phyloP scores from a whole-genome alignment of 37 sponge, comb jelly and placozoan species.

The Aphrocallistes beatrix region DNA sequence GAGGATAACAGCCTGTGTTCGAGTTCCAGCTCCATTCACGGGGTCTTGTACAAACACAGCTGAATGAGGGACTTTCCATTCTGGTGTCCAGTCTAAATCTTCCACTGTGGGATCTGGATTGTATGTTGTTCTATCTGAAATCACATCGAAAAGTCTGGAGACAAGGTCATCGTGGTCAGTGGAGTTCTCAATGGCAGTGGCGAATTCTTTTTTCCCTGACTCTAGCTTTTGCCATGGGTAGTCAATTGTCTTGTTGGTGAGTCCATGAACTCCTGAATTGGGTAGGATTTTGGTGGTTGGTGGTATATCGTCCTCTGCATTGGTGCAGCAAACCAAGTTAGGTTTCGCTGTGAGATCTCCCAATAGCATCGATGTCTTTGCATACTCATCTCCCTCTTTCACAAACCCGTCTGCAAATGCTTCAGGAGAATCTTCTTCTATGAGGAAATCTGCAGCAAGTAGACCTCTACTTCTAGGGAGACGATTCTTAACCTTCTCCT shows the following conservation, averaged over 20 bases:
- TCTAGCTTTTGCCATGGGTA: conserved; percentile 58
- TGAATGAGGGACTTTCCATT: not conserved
- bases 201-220: conserved; percentile 39
- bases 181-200: not conserved
- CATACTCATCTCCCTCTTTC: not conserved
- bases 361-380: not conserved
- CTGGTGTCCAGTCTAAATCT: not conserved
- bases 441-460: conserved; percentile 1
- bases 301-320: not conserved
- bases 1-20: not conserved
- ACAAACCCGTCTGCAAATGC: not conserved
- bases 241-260: conserved; percentile 42
- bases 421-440: not conserved
- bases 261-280: conserved; percentile 34
- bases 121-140: not conserved
- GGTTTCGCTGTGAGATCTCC: not conserved
- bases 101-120: not conserved
- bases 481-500: not conserved
- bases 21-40: not conserved
- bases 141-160: not conserved
- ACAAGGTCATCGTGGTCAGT: not conserved
- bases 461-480: not conserved
- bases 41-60: not conserved
- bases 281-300: not conserved
- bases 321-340: conserved; percentile 29